Conservation (phyloP, 2,113 vertebrate species). For the Suricata suricatta region DNA sequence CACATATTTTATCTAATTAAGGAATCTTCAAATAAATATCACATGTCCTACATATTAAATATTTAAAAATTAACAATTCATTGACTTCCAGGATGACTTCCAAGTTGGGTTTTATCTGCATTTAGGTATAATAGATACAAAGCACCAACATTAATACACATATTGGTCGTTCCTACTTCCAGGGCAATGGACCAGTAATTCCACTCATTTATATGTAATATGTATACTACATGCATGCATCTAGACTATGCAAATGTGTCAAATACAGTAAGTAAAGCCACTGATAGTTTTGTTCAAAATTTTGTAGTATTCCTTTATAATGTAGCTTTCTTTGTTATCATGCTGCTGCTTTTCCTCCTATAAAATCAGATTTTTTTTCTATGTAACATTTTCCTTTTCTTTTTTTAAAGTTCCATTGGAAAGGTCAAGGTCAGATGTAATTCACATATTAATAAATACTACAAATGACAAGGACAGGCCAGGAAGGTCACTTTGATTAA, state of each 20-base stretch:
- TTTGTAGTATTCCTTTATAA: neutral
- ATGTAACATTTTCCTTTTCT: neutral
- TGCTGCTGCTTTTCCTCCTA: neutral
- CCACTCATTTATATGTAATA: neutral
- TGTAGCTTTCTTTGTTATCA: neutral
- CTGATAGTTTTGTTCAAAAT: neutral
- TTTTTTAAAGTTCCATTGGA: neutral
- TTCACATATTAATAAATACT: neutral
- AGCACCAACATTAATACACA: neutral
- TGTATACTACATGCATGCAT: neutral
- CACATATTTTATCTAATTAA: neutral
- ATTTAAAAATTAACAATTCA: neutral
- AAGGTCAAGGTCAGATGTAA: neutral
- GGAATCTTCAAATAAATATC: neutral
- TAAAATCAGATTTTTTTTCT: neutral
- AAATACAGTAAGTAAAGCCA: neutral
- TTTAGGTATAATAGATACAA: neutral
- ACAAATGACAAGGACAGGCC: neutral
- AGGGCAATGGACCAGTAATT: neutral
- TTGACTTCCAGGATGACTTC: neutral
- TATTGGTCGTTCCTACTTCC: neutral
- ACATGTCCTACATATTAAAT: neutral
- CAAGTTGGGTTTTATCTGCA: neutral
- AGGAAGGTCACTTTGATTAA: neutral
- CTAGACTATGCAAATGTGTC: neutral